Evolutionary conservation across 2,797 vertebrate genomes (phyloP).

Genomic region (Jordanella pulchra): DNA sequence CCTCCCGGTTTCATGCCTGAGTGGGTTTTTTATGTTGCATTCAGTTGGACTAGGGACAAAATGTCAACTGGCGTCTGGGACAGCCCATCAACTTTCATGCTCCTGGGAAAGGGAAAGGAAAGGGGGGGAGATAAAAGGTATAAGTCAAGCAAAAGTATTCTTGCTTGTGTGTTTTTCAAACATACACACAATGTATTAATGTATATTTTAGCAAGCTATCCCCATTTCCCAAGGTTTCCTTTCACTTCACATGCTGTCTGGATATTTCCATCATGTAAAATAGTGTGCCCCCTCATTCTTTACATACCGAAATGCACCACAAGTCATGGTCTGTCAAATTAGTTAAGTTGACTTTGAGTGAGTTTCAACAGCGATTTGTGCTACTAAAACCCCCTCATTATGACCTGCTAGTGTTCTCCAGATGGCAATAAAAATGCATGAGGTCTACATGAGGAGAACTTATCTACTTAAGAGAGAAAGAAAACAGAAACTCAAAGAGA

Average conservation of each 20-base stretch:
- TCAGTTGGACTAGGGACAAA: conserved; percentile 89
- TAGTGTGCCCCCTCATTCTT: background rate
- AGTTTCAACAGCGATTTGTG: conserved; percentile 59
- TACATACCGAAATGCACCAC: conserved; percentile 16
- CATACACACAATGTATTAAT: conserved; percentile 32
- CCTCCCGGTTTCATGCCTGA: conserved; percentile 85
- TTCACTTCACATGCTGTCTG: background rate
- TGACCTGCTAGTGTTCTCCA: conserved; percentile 79
- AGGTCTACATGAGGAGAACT: conserved; percentile 72
- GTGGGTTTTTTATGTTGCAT: conserved; percentile 93
- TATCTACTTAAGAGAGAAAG: conserved; percentile 72
- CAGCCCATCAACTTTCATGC: conserved; percentile 82
- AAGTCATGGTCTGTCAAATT: conserved; percentile 64
- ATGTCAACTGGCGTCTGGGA: conserved; percentile 88
- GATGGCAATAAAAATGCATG: conserved; percentile 82
- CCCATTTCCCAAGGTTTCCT: background rate
- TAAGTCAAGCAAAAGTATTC: conserved; percentile 62
- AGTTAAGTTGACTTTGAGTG: conserved; percentile 67
- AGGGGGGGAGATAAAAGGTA: conserved; percentile 41
- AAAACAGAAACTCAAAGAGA: conserved; percentile 71
- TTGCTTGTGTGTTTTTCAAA: conserved; percentile 64
- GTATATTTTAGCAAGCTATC: conserved; percentile 10
- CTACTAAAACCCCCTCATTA: conserved; percentile 73
- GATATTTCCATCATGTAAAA: background rate
- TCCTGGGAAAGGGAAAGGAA: conserved; percentile 68